A percentile compares a stretch with the other conserved stretches of the same genome.
phyloP scores from a whole-genome alignment of 2,113 vertebrate genomes.

The Cyanistes caeruleus region DNA sequence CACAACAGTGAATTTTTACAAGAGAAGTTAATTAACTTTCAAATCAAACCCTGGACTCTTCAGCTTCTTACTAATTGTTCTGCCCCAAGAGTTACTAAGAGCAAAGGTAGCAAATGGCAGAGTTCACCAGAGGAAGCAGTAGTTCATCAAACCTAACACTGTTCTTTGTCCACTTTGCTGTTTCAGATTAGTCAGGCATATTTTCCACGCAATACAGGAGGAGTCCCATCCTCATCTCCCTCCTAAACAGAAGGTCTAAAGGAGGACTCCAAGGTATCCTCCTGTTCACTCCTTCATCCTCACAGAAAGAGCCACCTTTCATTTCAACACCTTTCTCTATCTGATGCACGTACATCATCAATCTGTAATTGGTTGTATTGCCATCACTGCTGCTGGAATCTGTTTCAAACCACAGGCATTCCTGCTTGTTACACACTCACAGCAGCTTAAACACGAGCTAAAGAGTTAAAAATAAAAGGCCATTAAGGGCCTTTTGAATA shows the following conservation, averaged over 20 bases:
- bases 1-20: background rate
- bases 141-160: background rate
- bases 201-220: background rate
- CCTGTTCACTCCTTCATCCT: background rate
- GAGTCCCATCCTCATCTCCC: background rate
- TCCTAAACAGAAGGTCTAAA: background rate
- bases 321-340: background rate
- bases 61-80: background rate
- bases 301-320: background rate
- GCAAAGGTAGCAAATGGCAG: background rate
- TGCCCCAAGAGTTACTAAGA: background rate
- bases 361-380: background rate
- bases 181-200: background rate
- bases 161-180: background rate
- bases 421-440: background rate
- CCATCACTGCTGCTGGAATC: background rate
- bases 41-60: background rate
- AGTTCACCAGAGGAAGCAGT: background rate
- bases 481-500: background rate
- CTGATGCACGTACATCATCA: fast-evolving
- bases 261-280: background rate
- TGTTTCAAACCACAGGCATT: background rate
- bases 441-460: background rate
- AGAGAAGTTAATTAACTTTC: background rate
- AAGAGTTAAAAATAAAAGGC: background rate